Base-by-base conservation (phyloP, 2,113 vertebrate species). In the Oreochromis spilurus region DNA sequence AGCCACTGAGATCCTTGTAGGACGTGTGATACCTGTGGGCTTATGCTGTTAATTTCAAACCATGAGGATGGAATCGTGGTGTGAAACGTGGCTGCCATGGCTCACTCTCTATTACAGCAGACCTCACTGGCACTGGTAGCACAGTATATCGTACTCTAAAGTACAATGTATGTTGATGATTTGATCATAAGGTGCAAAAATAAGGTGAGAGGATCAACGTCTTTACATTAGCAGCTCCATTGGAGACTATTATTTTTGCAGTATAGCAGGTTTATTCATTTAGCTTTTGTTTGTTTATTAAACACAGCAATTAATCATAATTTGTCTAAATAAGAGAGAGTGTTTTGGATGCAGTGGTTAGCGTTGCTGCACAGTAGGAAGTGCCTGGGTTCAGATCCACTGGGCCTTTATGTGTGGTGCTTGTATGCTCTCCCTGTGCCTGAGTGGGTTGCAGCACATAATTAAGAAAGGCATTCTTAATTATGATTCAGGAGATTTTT, bases 1-100 rank as follows among this genome's bases (percentile, higher is more conserved):
- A 81, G 26, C 78, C 55, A 75, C 62, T 45, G 80, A 77, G 50
- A 85, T 55, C 40, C 85, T 67, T 77, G 50, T 24, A 81, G 40
- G 54, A 87, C 45, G 53, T 85, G 79, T 43, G 84, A 87, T 80
- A 60, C 85, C 82, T 79, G 77, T 70, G 75, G 48, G 77, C 72
- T 84, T 58, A 16, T 55, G 82, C 48, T 91, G 72, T 50, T 52
- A n/a, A 82, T 80, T 79, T 62, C 26, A 79, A 86, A 70, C 57
- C 34, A 4, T 17, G 81, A 79, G 54, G 81, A 82, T 10, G 45
- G 53, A 85, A 58, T 78, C 79, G 9, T 29, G 75, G 57, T 84
- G 81, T 86, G 58, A 84, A 84, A 65, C 38, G 17, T 21, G 17
- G 58, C 67, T 70, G 52, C 55, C 5, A 0, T 1, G 65, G 50